Base-by-base conservation (phyloP, 2,797 vertebrate genomes). In the Paedocypris micromegethes region DNA sequence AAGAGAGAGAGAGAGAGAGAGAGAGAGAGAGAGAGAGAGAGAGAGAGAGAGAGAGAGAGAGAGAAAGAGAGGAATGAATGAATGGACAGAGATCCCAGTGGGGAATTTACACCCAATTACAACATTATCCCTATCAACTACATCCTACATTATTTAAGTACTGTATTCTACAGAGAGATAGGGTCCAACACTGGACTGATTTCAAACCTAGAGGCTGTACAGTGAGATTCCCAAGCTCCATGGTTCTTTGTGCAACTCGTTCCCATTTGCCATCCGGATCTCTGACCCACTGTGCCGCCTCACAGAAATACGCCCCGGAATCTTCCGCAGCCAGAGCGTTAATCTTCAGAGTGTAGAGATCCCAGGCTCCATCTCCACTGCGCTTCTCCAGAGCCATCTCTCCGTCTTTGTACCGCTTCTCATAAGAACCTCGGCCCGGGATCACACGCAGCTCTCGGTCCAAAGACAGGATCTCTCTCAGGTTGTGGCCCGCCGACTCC, bases 201-300 rank as follows among this genome's bases (percentile, higher is more conserved):
- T 41, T 50, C 77, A 74, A 41, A 96, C 94, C 90, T 57, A 95
- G 73, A 1, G 87, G 86, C 70, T 86, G 88, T 4, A 95, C 86
- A 0, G 86, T 88, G 76, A 96, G 86, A 3, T 90, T 89, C 44
- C 92, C 93, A 49, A 96, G 86, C 6, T 90, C 87, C 66, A 93
- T 82, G 38, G 84, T 90, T 76, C 92, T 91, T 79, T 92, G 91
- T 0, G 88, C 87, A 0, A 95, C 91, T 82, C 87, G 92, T 78
- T 91, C 86, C 94, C 94, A 96, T 5, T 81, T 77, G 7, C 90
- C 85, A 8, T 91, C 88, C 0, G 90, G 92, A 62, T 96, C 94
- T 76, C 83, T 88, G 57, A 95, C 92, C 94, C 93, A 95, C 76
- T 95, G 92, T 0, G 85, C 82, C 0, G 89, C 91, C 2, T 92